Evolutionary conservation across 2,797 vertebrate genomes (phyloP).

Genomic region (Sciaenops ocellatus): DNA sequence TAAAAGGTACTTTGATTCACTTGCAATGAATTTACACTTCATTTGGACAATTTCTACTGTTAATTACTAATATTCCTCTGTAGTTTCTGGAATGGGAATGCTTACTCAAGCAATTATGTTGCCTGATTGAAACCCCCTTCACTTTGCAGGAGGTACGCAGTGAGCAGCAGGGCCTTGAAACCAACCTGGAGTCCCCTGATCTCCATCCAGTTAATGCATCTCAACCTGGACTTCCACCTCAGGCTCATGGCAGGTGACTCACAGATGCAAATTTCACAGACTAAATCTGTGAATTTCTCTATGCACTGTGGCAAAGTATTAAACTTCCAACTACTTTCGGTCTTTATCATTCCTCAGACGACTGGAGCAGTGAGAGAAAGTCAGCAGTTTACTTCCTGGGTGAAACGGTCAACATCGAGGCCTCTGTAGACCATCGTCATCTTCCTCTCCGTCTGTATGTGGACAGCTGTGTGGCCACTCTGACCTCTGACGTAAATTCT

Average conservation of each 20-base stretch:
- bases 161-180: conserved; percentile 61
- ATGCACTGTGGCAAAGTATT: not conserved
- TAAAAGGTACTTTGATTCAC: rapidly evolving
- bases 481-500: conserved; percentile 45
- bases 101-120: not conserved
- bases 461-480: conserved; percentile 60
- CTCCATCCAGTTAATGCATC: conserved; percentile 4
- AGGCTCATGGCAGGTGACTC: conserved; percentile 55
- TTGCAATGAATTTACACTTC: not conserved
- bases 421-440: conserved; percentile 45
- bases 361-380: conserved; percentile 52
- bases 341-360: conserved; percentile 8
- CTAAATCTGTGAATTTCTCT: not conserved
- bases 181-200: conserved; percentile 46
- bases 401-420: conserved; percentile 58
- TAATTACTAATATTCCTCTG: rapidly evolving
- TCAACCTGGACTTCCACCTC: conserved; percentile 53
- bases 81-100: not conserved
- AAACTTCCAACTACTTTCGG: too few relatives aligned
- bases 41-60: not conserved
- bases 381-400: conserved; percentile 56
- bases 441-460: conserved; percentile 52
- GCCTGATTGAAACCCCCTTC: not conserved
- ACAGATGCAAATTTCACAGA: not conserved
- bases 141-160: conserved; percentile 49